A percentile compares a stretch with the other conserved stretches of the same genome.
phyloP scores from a whole-genome alignment of 2,888 invertebrate species.

The Rhimphoctona megacephalus region DNA sequence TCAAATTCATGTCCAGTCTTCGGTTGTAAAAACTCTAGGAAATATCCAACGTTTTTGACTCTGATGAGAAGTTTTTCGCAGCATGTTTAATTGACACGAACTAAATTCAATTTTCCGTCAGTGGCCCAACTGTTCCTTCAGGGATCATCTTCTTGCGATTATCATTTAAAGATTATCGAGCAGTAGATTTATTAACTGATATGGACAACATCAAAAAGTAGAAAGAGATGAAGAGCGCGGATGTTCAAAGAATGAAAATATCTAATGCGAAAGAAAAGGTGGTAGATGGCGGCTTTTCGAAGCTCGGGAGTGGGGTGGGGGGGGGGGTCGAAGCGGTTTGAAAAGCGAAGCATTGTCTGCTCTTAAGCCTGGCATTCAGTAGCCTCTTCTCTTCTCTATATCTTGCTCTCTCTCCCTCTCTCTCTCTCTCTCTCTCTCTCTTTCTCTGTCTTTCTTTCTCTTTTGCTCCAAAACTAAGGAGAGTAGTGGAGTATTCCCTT shows the following conservation, averaged over 20 bases:
- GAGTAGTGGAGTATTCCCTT: conserved; percentile 60
- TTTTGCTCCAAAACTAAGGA: conserved; percentile 53
- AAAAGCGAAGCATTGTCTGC: conserved; percentile 82
- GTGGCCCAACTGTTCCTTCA: background rate
- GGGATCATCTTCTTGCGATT: background rate
- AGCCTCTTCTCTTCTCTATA: conserved; percentile 72
- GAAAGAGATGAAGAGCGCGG: conserved; percentile 66
- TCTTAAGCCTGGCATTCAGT: conserved; percentile 84
- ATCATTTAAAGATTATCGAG: background rate
- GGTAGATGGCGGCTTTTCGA: conserved; percentile 61
- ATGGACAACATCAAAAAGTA: conserved; percentile 15
- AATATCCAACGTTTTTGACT: background rate
- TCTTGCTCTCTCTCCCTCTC: conserved; percentile 70
- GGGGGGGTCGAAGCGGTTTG: conserved; percentile 47
- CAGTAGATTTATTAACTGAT: conserved; percentile 24
- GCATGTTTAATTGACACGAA: background rate
- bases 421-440: conserved; percentile 64
- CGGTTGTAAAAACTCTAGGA: background rate
- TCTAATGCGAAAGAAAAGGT: conserved; percentile 83
- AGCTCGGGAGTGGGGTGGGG: conserved; percentile 25
- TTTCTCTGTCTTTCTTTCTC: conserved; percentile 63
- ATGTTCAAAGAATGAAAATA: conserved; percentile 84
- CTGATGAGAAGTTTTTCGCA: background rate
- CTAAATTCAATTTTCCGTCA: too few relatives aligned
- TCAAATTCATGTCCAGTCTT: background rate